These are phyloP conservation scores for Melanotaenia maccullochi DNA, from an alignment of 2,797 vertebrate genomes.

Conservation along the genomic window DNA sequence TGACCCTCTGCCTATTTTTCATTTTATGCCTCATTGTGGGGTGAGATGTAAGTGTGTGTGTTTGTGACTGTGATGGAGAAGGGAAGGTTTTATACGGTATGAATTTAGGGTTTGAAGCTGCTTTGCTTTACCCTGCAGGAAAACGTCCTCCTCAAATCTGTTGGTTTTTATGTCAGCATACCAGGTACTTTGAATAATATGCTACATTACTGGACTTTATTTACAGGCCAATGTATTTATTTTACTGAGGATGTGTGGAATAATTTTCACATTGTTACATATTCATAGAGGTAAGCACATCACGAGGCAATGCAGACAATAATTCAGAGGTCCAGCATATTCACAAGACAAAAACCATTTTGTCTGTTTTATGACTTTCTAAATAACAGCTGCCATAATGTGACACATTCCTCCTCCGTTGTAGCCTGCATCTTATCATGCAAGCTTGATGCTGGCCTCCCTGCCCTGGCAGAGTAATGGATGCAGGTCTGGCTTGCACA, in stretches of 20 bases:
- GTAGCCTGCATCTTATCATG: conserved; percentile 58
- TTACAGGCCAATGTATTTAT: conserved; percentile 11
- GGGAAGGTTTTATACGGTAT: conserved; percentile 62
- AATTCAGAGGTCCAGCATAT: conserved; percentile 40
- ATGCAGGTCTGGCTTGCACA: conserved; percentile 53
- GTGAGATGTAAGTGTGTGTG: conserved; percentile 51
- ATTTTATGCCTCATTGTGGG: conserved; percentile 71
- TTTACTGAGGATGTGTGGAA: conserved; percentile 16
- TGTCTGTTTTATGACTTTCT: conserved; percentile 67
- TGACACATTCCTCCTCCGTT: conserved; percentile 62
- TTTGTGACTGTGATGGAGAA: conserved; percentile 49
- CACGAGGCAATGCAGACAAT: conserved; percentile 24
- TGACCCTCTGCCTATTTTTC: conserved; percentile 72
- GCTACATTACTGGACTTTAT: conserved; percentile 19
- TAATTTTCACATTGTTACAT: conserved; percentile 27
- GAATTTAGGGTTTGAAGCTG: conserved; percentile 58
- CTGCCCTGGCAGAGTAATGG: conserved; percentile 63
- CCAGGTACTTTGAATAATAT: conserved; percentile 26
- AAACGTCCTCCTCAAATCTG: conserved; percentile 37
- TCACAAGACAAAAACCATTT: conserved; percentile 57
- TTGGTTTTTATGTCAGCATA: conserved; percentile 14
- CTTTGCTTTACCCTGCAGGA: conserved; percentile 33
- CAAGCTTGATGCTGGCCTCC: conserved; percentile 60
- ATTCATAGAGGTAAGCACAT: conserved; percentile 22
- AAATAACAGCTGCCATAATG: conserved; percentile 63